Evolutionary conservation across 2,888 invertebrate genomes (phyloP).

Genomic region (Polymixis lichenea): DNA sequence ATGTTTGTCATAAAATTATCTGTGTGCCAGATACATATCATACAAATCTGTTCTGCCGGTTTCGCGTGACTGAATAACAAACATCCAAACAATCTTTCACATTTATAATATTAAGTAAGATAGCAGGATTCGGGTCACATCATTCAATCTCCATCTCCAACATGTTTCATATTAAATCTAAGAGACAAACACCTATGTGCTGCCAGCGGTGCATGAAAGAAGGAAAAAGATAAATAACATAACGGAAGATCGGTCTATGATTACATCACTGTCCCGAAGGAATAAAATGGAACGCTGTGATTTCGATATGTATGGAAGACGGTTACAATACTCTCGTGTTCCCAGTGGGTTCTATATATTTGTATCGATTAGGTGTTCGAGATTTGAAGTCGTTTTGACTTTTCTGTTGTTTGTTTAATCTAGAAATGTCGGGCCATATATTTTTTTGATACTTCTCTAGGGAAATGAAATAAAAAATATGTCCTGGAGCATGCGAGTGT

Average conservation of each 20-base stretch:
- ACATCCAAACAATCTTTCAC: neutral
- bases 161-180: slow-evolving; percentile 76
- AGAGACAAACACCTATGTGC: slow-evolving; percentile 62
- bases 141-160: slow-evolving; percentile 61
- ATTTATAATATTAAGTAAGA: neutral
- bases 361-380: slow-evolving; percentile 49
- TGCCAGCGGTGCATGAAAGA: slow-evolving; percentile 40
- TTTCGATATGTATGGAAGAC: slow-evolving; percentile 55
- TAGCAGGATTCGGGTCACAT: slow-evolving; percentile 63
- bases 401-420: neutral
- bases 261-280: slow-evolving; percentile 64
- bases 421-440: no score
- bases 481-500: neutral
- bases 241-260: slow-evolving; percentile 64
- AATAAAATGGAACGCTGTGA: slow-evolving; percentile 56
- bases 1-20: no score
- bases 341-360: slow-evolving; percentile 44
- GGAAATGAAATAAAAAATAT: neutral
- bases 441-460: neutral
- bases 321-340: slow-evolving; percentile 52
- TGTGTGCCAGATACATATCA: neutral
- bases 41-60: neutral
- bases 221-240: slow-evolving; percentile 59
- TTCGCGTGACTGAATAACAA: neutral
- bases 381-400: slow-evolving; percentile 19